These are phyloP conservation scores for Herminia tarsipennalis DNA, from an alignment of 2,888 invertebrate species.

Conservation along the genomic window DNA sequence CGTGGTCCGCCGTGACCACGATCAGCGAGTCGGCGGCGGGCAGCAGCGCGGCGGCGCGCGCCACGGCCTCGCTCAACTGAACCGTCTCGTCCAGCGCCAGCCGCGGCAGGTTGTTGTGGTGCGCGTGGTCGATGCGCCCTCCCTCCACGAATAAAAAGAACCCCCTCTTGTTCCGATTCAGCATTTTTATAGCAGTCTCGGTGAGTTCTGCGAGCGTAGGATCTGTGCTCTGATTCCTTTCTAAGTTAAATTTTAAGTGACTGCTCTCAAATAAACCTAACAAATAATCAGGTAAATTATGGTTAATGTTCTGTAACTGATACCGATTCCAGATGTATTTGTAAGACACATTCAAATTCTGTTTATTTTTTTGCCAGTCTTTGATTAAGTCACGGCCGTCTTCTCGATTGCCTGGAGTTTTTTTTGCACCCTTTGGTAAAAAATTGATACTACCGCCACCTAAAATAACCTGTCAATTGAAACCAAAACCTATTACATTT, in stretches of 20 bases:
- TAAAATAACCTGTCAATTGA: slow-evolving; percentile 23
- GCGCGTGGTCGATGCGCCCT: slow-evolving; percentile 88
- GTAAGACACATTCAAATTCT: slow-evolving; percentile 3
- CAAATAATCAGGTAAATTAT: slow-evolving; percentile 24
- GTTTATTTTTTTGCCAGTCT: slow-evolving; percentile 28
- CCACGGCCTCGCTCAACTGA: slow-evolving; percentile 86
- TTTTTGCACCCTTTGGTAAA: slow-evolving; percentile 26
- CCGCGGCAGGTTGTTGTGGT: slow-evolving; percentile 84
- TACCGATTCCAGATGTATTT: slow-evolving; percentile 23
- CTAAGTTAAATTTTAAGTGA: slow-evolving; percentile 88
- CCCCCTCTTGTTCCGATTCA: slow-evolving; percentile 87
- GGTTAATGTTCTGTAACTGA: slow-evolving; percentile 3
- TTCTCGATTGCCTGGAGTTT: slow-evolving; percentile 12
- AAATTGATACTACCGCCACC: slow-evolving; percentile 31
- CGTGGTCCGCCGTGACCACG: slow-evolving; percentile 75
- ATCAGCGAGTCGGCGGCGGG: slow-evolving; percentile 83
- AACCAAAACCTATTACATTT: too few species aligned
- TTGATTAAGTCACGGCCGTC: slow-evolving; percentile 85
- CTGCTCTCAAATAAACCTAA: slow-evolving; percentile 50
- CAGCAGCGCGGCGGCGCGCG: slow-evolving; percentile 73
- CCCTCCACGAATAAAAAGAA: slow-evolving; percentile 91
- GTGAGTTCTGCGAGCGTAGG: slow-evolving; percentile 86
- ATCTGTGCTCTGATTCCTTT: slow-evolving; percentile 69
- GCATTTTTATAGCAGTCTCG: slow-evolving; percentile 88
- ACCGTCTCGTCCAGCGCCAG: slow-evolving; percentile 89